A percentile compares a stretch with the other conserved stretches of the same genome.
Evolutionary conservation across 2,888 invertebrate species (phyloP).

Genomic region (Hydrotaea cyrtoneurina): DNA sequence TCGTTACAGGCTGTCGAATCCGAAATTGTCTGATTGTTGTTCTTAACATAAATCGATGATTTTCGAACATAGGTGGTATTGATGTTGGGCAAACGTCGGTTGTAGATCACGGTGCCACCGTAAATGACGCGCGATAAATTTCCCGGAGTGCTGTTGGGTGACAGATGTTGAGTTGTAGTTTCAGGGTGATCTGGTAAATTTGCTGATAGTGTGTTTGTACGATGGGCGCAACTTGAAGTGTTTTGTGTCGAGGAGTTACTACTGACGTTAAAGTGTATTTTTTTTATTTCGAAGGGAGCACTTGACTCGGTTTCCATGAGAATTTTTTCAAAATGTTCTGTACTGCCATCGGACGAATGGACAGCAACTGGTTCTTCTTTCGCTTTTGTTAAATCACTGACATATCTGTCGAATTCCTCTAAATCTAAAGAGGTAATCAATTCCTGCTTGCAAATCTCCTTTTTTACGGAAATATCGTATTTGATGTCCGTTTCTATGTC

Average conservation of each 20-base stretch:
- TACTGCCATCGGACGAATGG: slow-evolving; percentile 35
- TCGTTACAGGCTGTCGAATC: slow-evolving; percentile 51
- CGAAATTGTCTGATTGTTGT: slow-evolving; percentile 26
- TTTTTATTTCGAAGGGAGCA: slow-evolving; percentile 75
- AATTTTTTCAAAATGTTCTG: slow-evolving; percentile 73
- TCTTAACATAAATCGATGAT: slow-evolving; percentile 71
- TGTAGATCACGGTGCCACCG: slow-evolving; percentile 72
- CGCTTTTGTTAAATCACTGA: slow-evolving; percentile 6
- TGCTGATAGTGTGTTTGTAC: too few species aligned
- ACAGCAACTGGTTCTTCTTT: slow-evolving; percentile 23
- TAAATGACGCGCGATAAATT: slow-evolving; percentile 71
- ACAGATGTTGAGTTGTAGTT: slow-evolving; percentile 48
- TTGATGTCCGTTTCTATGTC: not conserved
- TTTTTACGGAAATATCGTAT: slow-evolving; percentile 14
- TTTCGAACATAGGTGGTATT: slow-evolving; percentile 72
- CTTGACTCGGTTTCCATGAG: slow-evolving; percentile 73
- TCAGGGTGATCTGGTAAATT: slow-evolving; percentile 16
- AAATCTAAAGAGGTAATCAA: slow-evolving; percentile 54
- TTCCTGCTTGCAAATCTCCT: slow-evolving; percentile 29
- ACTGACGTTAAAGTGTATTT: slow-evolving; percentile 66
- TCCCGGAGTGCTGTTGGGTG: slow-evolving; percentile 32
- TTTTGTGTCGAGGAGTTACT: slow-evolving; percentile 20
- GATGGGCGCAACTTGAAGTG: not conserved
- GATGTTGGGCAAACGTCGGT: slow-evolving; percentile 73
- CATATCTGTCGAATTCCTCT: slow-evolving; percentile 59